These are phyloP conservation scores for Ostrea denselamellosa DNA, from an alignment of 1,140 invertebrate genomes.

Conservation along the genomic window DNA sequence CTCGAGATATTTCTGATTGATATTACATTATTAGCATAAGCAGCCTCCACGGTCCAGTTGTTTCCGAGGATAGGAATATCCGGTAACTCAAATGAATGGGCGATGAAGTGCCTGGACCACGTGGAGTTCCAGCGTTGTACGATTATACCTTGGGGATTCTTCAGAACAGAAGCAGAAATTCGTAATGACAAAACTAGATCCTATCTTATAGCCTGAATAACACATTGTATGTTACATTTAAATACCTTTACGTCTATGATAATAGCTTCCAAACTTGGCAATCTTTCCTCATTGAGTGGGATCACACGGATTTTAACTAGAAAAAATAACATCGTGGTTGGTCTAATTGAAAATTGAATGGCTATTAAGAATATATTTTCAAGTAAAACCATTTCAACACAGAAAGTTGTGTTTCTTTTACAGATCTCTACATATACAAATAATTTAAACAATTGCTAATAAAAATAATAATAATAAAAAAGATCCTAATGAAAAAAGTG, in stretches of 20 bases:
- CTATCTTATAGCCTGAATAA: neutral
- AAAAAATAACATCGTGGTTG: conserved; percentile 36
- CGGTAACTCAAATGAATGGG: conserved; percentile 50
- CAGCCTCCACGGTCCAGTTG: conserved; percentile 69
- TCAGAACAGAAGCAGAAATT: neutral
- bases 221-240: neutral
- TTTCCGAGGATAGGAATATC: conserved; percentile 51
- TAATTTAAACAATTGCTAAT: neutral
- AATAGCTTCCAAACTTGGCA: conserved; percentile 59
- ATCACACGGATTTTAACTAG: conserved; percentile 67
- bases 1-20: neutral
- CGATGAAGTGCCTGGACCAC: conserved; percentile 43
- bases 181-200: neutral
- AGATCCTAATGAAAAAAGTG: no score
- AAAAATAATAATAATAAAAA: neutral
- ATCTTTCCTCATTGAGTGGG: conserved; percentile 60
- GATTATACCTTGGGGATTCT: conserved; percentile 61
- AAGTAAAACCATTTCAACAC: no score
- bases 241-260: conserved; percentile 65
- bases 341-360: no score
- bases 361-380: no score
- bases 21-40: neutral
- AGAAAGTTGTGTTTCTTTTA: neutral
- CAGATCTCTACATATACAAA: neutral
- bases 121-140: conserved; percentile 51